phyloP scores from a whole-genome alignment of 2,797 vertebrate species.

The Avahi laniger region DNA sequence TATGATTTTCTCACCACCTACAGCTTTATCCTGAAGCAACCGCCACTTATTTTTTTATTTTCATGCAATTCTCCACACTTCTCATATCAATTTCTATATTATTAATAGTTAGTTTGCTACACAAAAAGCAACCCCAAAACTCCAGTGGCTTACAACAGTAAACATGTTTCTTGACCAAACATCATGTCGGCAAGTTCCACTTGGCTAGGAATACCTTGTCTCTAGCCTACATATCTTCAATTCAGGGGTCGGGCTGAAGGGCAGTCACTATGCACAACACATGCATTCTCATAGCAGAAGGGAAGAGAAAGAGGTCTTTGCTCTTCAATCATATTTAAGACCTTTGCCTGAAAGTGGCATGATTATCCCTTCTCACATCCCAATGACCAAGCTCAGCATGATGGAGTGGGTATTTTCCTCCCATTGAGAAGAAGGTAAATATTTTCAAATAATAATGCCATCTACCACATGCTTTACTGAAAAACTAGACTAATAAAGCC shows the following conservation, averaged over 20 bases:
- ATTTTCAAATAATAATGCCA: neutral
- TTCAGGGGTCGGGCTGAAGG: neutral
- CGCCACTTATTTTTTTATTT: neutral
- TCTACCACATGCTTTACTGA: neutral
- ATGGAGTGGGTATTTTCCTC: neutral
- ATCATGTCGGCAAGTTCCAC: neutral
- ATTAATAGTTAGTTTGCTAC: neutral
- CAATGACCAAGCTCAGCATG: neutral
- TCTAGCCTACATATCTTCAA: neutral
- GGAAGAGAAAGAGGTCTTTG: neutral
- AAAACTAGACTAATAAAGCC: neutral
- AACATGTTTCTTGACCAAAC: neutral
- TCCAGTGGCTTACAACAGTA: no score
- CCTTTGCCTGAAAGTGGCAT: neutral
- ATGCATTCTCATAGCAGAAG: neutral
- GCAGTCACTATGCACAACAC: rapidly evolving
- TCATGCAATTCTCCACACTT: neutral
- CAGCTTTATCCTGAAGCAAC: neutral
- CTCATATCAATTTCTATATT: neutral
- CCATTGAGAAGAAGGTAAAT: neutral
- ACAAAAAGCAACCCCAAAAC: neutral
- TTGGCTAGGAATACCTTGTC: neutral
- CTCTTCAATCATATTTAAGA: neutral
- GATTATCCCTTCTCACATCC: neutral
- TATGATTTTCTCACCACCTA: neutral